Base-by-base conservation (phyloP, 2,797 vertebrate species). In the Microctenopoma steveboyesi region DNA sequence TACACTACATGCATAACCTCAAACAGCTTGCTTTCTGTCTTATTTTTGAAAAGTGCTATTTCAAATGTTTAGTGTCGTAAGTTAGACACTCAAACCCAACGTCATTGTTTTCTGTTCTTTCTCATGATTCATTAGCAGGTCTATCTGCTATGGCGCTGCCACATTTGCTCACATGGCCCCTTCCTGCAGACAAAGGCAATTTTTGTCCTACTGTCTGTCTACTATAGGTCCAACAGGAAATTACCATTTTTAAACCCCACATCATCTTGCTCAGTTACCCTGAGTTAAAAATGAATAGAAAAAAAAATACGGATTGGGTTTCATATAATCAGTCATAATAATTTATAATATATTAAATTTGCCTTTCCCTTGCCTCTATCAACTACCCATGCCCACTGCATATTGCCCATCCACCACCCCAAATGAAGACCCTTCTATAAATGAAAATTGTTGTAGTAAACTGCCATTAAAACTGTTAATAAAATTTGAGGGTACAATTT, bases 261-360 rank as follows among this genome's bases (percentile, higher is more conserved):
- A 70, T 85, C 84, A 67, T 91, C 88, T 79, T 81, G 88, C 92
- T 94, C 93, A 94, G 93, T 89, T 85, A 91, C 93, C 92, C 92
- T 94, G 93, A 94, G 93, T 92, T 92, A 72, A 88, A 91, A 90
- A 90, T 79, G 76, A 92, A 85, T 83, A 88, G 81, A 81, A 85
- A 93, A 84, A 69, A 85, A 93, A 88, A 89, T 69, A 88, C 69
- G 66, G 82, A 91, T 85, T 91, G 92, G 91, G 85, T 93, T 92
- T 89, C 78, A 87, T 68, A 79, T 86, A 72, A 82, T 88, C 78
- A 83, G 86, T 87, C 82, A 84, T 77, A 91, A 92, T 89, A 88
- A 93, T 89, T 92, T 91, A 89, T 80, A 92, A 92, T 92, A 93
- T 92, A 92, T 93, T 92, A 94, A 92, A 92, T 92, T 76, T 90